Percentiles rank a stretch among this genome's conserved stretches.
Evolutionary conservation across 1,140 invertebrate genomes (phyloP).

Genomic region (Cryptotermes secundus): DNA sequence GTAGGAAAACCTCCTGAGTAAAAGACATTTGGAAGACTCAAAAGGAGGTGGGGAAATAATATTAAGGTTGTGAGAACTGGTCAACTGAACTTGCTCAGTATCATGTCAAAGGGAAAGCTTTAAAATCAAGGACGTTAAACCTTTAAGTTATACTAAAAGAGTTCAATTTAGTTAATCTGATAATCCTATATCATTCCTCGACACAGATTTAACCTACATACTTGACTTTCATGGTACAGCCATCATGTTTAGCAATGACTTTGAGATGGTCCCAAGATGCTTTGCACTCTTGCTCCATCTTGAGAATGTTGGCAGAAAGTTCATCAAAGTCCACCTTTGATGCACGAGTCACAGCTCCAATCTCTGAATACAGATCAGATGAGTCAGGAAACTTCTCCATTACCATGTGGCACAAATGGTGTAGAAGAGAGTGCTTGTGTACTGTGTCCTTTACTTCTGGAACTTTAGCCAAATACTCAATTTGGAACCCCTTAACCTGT

Average conservation of each 20-base stretch:
- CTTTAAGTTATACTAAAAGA: no score
- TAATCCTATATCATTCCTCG: no score
- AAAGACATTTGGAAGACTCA: no score
- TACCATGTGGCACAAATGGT: constrained; percentile 97
- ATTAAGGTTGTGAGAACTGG: no score
- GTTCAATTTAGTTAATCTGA: no score
- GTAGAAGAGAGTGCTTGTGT: constrained; percentile 95
- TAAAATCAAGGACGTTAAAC: no score
- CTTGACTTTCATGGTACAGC: constrained; percentile 81
- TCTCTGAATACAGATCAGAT: constrained; percentile 96
- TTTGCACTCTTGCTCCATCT: constrained; percentile 94
- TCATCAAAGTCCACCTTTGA: constrained; percentile 93
- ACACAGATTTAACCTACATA: constrained; percentile 44
- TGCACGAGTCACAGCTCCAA: constrained; percentile 88
- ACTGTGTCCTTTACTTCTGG: constrained; percentile 99
- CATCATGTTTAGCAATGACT: constrained; percentile 93
- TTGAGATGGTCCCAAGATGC: constrained; percentile 97
- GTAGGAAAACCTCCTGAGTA: no score
- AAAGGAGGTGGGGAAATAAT: no score
- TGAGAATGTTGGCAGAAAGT: constrained; percentile 78
- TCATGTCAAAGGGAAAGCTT: no score
- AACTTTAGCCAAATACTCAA: constrained; percentile 97
- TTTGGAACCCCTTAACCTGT: constrained; percentile 92
- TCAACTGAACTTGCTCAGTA: no score
- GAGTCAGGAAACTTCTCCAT: constrained; percentile 95